These are phyloP conservation scores for Caenorhabditis latens DNA, from an alignment of 1,140 invertebrate genomes.

Conservation along the genomic window DNA sequence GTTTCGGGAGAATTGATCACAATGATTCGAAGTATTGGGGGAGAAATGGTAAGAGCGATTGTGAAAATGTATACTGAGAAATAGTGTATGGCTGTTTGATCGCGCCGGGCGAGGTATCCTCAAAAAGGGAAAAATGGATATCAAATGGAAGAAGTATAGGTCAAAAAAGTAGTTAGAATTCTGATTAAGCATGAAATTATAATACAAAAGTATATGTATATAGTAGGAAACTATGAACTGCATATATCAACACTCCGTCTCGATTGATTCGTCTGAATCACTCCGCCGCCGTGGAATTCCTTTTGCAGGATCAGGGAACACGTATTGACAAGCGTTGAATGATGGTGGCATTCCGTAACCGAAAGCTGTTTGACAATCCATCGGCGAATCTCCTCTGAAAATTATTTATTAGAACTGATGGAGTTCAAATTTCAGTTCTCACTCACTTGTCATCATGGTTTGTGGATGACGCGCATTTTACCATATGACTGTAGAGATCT, in stretches of 20 bases:
- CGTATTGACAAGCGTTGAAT: constrained; percentile 15
- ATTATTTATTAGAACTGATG: background rate
- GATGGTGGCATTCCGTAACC: constrained; percentile 38
- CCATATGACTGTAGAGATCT: constrained; percentile 37
- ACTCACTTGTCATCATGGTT: background rate
- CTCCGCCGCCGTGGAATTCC: background rate
- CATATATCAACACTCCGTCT: background rate
- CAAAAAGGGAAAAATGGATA: background rate
- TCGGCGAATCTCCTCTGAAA: constrained; percentile 9
- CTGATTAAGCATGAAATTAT: constrained; percentile 25
- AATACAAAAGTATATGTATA: background rate
- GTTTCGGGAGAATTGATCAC: constrained; percentile 5
- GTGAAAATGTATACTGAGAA: background rate
- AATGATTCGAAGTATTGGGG: background rate
- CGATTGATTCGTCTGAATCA: too few species aligned
- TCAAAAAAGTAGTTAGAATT: background rate
- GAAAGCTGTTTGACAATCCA: background rate
- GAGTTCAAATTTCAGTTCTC: background rate
- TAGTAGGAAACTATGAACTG: too few species aligned
- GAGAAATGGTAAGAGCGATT: background rate
- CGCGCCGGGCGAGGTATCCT: background rate
- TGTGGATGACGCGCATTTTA: background rate
- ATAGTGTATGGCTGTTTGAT: background rate
- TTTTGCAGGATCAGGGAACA: constrained; percentile 9
- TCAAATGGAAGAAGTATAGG: background rate